These are phyloP conservation scores for Sebastes oblongus DNA, from an alignment of 2,797 vertebrate genomes.

Conservation along the genomic window DNA sequence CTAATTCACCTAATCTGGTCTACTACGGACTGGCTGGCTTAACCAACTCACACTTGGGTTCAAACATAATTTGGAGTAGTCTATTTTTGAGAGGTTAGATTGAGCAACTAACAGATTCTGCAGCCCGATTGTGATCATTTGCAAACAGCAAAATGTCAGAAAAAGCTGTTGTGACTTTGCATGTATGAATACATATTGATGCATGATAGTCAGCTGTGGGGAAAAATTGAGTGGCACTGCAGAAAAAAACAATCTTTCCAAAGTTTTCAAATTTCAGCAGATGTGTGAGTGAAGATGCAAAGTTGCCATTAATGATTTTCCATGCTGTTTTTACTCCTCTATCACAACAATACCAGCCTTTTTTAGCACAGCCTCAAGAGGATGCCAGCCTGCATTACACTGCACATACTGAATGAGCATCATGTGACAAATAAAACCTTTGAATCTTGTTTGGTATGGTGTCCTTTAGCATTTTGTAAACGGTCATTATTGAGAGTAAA, in stretches of 20 bases:
- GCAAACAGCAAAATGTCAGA: not conserved
- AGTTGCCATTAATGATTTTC: not conserved
- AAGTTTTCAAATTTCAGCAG: not conserved
- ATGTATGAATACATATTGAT: not conserved
- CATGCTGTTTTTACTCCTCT: not conserved
- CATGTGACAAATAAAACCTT: not conserved
- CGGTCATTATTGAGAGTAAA: not conserved
- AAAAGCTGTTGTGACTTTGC: not conserved
- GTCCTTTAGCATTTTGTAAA: not conserved
- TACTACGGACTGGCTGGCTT: conserved; percentile 48
- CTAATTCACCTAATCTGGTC: conserved; percentile 72
- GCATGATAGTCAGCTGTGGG: not conserved
- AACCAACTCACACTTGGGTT: conserved; percentile 36
- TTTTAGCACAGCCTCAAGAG: not conserved
- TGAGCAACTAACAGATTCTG: not conserved
- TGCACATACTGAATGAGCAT: not conserved
- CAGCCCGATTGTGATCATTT: not conserved
- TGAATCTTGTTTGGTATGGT: not conserved
- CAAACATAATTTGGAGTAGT: conserved; percentile 33
- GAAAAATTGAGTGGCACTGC: not conserved
- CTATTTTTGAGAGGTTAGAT: conserved; percentile 4
- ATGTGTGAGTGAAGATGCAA: not conserved
- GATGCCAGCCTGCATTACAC: not conserved
- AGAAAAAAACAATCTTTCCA: not conserved
- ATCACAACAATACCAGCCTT: not conserved